phyloP scores from a whole-genome alignment of 1,140 invertebrate genomes.

The Chymomyza costata region DNA sequence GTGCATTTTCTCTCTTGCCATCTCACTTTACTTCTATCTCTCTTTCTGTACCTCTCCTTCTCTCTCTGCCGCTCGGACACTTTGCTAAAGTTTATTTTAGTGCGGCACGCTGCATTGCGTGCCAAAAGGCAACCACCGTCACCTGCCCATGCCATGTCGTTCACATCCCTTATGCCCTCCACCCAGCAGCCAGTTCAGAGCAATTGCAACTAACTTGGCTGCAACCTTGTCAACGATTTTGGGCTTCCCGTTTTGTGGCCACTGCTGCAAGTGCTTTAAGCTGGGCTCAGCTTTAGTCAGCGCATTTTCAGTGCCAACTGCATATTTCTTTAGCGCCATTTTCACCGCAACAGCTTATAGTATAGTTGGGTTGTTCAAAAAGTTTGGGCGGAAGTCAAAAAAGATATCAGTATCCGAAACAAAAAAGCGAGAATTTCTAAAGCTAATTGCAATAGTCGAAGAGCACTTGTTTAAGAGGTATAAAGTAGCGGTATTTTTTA shows the following conservation, averaged over 20 bases:
- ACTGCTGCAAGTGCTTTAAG: too few relatives aligned
- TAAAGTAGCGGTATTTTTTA: too few relatives aligned
- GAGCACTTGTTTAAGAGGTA: too few relatives aligned
- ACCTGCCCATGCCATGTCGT: conserved; percentile 2
- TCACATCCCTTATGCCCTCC: neutral
- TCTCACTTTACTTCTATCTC: conserved; percentile 6
- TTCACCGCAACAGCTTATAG: conserved; percentile 8
- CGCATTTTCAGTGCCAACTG: conserved; percentile 28
- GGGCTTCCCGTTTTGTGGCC: too few relatives aligned
- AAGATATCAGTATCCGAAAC: too few relatives aligned
- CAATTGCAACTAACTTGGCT: conserved; percentile 38
- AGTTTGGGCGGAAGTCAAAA: conserved; percentile 33
- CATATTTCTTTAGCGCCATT: conserved; percentile 26
- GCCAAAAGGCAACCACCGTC: conserved; percentile 29
- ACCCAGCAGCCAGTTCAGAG: conserved; percentile 8
- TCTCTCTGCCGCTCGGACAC: conserved; percentile 17
- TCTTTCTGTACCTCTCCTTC: conserved; percentile 17
- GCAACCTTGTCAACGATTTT: conserved; percentile 24
- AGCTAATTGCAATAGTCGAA: too few relatives aligned
- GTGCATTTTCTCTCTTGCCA: conserved; percentile 34
- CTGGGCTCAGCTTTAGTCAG: conserved; percentile 32
- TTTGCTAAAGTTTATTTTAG: conserved; percentile 53
- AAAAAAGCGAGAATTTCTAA: too few relatives aligned
- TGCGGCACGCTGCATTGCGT: conserved; percentile 47
- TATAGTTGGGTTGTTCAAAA: conserved; percentile 22